A percentile compares a stretch with the other conserved stretches of the same genome.
These are phyloP conservation scores for Cairina moschata DNA, from an alignment of 2,113 vertebrate species.

Conservation along the genomic window DNA sequence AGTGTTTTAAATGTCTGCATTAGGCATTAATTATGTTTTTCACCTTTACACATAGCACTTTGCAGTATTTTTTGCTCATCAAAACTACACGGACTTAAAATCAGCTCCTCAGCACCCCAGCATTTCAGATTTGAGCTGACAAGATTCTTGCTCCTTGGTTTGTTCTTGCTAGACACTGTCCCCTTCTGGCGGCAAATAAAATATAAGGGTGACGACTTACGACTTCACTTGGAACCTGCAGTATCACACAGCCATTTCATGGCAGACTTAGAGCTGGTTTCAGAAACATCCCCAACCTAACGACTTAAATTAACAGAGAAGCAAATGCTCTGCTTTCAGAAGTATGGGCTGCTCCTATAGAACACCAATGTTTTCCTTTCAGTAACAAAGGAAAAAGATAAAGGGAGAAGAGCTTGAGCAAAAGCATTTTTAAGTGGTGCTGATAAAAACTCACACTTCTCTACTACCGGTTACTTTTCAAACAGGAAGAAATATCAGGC, in stretches of 20 bases:
- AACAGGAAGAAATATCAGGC: background rate
- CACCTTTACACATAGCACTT: background rate
- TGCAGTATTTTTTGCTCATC: background rate
- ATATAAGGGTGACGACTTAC: background rate
- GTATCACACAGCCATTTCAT: background rate
- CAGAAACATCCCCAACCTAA: background rate
- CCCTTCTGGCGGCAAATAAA: slow-evolving; percentile 30
- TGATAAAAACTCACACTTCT: background rate
- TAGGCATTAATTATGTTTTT: background rate
- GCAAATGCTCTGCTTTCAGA: background rate
- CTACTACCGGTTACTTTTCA: background rate
- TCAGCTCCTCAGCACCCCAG: background rate
- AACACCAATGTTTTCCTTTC: background rate
- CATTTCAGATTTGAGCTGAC: background rate
- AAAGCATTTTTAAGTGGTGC: background rate
- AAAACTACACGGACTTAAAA: background rate
- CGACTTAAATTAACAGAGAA: background rate
- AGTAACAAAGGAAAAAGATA: background rate
- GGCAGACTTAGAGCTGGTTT: background rate
- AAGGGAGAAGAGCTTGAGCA: background rate
- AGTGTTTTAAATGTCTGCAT: background rate
- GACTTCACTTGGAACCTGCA: background rate
- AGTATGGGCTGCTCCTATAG: background rate
- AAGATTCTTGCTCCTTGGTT: background rate
- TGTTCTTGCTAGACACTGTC: slow-evolving; percentile 5